A percentile compares a stretch with the other conserved stretches of the same genome.
Evolutionary conservation across 2,113 vertebrate species (phyloP).

Genomic region (Ptyas mucosa): DNA sequence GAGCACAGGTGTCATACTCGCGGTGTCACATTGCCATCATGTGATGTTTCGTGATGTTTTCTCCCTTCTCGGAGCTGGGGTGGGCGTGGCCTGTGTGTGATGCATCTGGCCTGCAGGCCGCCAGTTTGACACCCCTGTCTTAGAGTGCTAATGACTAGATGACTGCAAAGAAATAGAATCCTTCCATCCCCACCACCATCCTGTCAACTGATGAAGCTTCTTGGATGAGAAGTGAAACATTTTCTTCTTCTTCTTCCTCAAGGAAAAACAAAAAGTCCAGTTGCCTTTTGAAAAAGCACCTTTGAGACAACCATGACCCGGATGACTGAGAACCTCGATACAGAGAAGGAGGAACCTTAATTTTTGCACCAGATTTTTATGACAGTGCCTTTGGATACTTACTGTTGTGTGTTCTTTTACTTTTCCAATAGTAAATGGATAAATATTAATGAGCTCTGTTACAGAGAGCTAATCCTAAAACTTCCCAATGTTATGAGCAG

Average conservation of each 20-base stretch:
- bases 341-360: neutral
- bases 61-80: no score
- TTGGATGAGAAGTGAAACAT: neutral
- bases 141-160: neutral
- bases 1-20: no score
- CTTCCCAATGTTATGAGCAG: neutral
- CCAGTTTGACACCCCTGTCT: no score
- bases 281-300: neutral
- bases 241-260: neutral
- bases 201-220: neutral
- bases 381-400: neutral
- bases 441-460: neutral
- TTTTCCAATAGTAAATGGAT: neutral
- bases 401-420: neutral
- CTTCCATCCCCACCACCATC: neutral
- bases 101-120: no score
- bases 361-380: neutral
- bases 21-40: no score
- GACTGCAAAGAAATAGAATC: neutral
- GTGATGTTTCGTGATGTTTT: no score
- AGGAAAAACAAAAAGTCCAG: neutral
- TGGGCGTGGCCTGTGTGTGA: no score
- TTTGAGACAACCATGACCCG: neutral
- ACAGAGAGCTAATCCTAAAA: neutral
- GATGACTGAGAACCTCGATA: neutral